Evolutionary conservation across 2,888 invertebrate genomes (phyloP).

Genomic region (Metopia argyrocephala): DNA sequence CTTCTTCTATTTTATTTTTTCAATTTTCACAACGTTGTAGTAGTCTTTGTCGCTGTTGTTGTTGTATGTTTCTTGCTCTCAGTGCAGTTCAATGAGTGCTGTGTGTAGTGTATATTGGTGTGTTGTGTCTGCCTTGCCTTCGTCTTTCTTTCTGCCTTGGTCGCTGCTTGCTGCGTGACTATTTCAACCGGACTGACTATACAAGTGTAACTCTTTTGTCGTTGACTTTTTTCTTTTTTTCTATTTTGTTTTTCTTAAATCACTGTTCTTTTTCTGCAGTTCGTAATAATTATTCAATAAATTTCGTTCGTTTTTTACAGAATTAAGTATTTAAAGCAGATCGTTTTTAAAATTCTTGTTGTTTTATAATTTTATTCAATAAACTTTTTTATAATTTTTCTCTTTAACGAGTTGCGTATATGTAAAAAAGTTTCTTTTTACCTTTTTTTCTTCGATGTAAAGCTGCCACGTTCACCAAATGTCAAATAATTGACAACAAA

Average conservation of each 20-base stretch:
- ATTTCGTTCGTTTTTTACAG: constrained; percentile 21
- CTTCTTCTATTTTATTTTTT: constrained; percentile 47
- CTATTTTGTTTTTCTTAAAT: constrained; percentile 36
- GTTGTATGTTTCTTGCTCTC: constrained; percentile 29
- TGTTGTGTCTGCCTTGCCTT: constrained; percentile 52
- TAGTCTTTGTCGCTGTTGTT: constrained; percentile 54
- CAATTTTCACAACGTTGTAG: constrained; percentile 23
- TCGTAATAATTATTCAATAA: constrained; percentile 48
- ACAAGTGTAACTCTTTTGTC: constrained; percentile 50
- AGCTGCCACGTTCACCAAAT: constrained; percentile 38
- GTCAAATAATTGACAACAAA: constrained; percentile 15
- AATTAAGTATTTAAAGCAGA: constrained; percentile 8
- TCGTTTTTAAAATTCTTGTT: constrained; percentile 31
- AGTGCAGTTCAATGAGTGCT: constrained; percentile 19
- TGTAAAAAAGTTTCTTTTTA: constrained; percentile 55
- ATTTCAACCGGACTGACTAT: constrained; percentile 59
- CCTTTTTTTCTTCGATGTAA: constrained; percentile 22
- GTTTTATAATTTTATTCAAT: constrained; percentile 55
- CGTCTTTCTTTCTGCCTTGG: constrained; percentile 49
- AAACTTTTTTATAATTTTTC: constrained; percentile 43
- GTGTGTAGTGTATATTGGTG: constrained; percentile 33
- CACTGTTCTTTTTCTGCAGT: constrained; percentile 33
- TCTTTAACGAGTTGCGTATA: constrained; percentile 54
- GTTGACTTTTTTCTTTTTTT: constrained; percentile 25
- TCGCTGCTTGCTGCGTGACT: constrained; percentile 60